A percentile compares a stretch with the other conserved stretches of the same genome.
phyloP scores from a whole-genome alignment of 2,797 vertebrate genomes.

The Peromyscus attwateri region DNA sequence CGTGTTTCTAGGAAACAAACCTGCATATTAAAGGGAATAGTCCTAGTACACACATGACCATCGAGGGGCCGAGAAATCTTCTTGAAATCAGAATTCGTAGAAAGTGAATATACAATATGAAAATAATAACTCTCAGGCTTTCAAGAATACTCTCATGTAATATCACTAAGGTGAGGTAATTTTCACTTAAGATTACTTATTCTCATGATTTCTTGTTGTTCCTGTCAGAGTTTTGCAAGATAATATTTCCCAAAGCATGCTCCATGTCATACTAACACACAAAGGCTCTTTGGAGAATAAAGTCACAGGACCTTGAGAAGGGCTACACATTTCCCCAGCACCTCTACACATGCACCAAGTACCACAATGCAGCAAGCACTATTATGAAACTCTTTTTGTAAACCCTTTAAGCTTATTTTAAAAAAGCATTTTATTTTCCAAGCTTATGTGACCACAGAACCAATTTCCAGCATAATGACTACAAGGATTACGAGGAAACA shows the following conservation, averaged over 20 bases:
- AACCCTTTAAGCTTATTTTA: conserved; percentile 43
- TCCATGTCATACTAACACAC: neutral
- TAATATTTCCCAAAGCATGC: neutral
- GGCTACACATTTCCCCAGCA: neutral
- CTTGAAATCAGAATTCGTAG: conserved; percentile 61
- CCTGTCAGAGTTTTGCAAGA: conserved; percentile 20
- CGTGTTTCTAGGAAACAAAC: neutral
- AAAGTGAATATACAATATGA: neutral
- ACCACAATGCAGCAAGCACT: neutral
- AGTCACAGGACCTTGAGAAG: neutral
- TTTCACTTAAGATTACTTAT: conserved; percentile 32
- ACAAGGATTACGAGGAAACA: neutral
- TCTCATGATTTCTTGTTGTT: neutral
- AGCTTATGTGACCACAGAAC: neutral
- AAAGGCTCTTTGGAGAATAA: neutral
- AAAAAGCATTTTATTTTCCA: conserved; percentile 57
- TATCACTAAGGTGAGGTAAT: neutral
- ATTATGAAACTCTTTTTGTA: neutral
- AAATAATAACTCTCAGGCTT: neutral
- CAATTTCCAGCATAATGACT: conserved; percentile 13
- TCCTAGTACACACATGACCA: neutral
- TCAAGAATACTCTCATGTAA: neutral
- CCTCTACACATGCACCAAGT: neutral
- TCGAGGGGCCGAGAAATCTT: neutral
- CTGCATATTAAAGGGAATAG: neutral